Evolutionary conservation across 2,888 invertebrate genomes (phyloP).

Genomic region (Zeuzera pyrina): DNA sequence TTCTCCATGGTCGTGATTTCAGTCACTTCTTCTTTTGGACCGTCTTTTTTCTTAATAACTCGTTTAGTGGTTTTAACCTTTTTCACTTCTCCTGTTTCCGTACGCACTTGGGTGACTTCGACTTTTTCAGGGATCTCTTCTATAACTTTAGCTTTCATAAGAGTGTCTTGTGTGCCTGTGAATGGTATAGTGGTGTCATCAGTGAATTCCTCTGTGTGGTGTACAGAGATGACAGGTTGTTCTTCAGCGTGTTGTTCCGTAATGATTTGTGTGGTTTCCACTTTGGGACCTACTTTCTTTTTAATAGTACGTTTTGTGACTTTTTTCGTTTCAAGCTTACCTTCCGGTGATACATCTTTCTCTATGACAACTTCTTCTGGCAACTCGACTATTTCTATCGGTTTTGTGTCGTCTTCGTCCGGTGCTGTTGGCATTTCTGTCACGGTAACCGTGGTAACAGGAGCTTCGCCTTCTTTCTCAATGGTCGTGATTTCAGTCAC

Average conservation of each 20-base stretch:
- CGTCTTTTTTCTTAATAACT: constrained; percentile 27
- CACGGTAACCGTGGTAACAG: constrained; percentile 26
- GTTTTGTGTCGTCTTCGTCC: constrained; percentile 20
- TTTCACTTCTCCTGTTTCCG: constrained; percentile 15
- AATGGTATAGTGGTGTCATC: constrained; percentile 19
- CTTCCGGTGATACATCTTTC: constrained; percentile 22
- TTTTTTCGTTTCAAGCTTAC: constrained; percentile 21
- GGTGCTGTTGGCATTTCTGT: constrained; percentile 18
- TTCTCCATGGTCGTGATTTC: constrained; percentile 28
- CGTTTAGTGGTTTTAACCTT: constrained; percentile 16
- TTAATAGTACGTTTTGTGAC: constrained; percentile 32
- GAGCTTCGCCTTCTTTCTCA: constrained; percentile 39
- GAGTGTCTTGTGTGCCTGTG: constrained; percentile 19
- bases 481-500: constrained; percentile 23
- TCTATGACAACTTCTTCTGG: constrained; percentile 30
- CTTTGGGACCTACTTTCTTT: constrained; percentile 38
- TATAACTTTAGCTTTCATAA: constrained; percentile 23
- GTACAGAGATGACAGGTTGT: constrained; percentile 16
- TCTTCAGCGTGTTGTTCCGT: constrained; percentile 31
- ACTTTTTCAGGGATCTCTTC: constrained; percentile 18
- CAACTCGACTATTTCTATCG: constrained; percentile 26
- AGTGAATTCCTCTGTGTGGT: constrained; percentile 17
- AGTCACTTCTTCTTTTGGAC: constrained; percentile 30
- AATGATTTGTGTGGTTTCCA: constrained; percentile 57
- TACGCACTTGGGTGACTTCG: constrained; percentile 15